Conservation (phyloP, 2,888 invertebrate genomes). For the Buathra laborator region DNA sequence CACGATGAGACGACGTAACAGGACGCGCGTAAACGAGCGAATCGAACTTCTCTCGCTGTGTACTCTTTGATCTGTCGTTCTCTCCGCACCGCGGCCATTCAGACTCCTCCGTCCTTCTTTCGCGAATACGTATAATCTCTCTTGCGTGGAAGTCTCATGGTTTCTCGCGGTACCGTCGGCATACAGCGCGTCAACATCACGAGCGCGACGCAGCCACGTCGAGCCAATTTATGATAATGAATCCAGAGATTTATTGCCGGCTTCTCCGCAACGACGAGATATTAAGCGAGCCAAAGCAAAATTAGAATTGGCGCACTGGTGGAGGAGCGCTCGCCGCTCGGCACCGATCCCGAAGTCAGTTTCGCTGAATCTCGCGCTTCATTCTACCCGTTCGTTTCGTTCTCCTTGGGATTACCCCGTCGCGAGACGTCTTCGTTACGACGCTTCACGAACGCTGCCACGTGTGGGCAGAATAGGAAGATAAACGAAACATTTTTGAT, state of each 20-base stretch:
- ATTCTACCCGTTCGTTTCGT: slow-evolving; percentile 50
- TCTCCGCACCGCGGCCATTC: slow-evolving; percentile 40
- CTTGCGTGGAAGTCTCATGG: slow-evolving; percentile 21
- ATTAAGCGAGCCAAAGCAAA: slow-evolving; percentile 80
- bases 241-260: slow-evolving; percentile 81
- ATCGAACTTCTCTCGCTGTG: slow-evolving; percentile 73
- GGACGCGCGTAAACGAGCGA: slow-evolving; percentile 76
- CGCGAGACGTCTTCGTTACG: slow-evolving; percentile 67
- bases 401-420: slow-evolving; percentile 27
- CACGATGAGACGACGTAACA: slow-evolving; percentile 50
- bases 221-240: slow-evolving; percentile 83
- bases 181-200: slow-evolving; percentile 76
- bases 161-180: slow-evolving; percentile 14
- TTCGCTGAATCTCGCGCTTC: slow-evolving; percentile 30
- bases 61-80: slow-evolving; percentile 80
- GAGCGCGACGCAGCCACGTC: slow-evolving; percentile 70
- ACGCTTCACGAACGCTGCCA: slow-evolving; percentile 31
- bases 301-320: slow-evolving; percentile 80
- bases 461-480: neutral
- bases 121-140: slow-evolving; percentile 15
- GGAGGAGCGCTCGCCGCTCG: slow-evolving; percentile 59
- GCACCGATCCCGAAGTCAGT: slow-evolving; percentile 62
- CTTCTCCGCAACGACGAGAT: slow-evolving; percentile 80
- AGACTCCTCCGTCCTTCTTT: slow-evolving; percentile 25
- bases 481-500: no score